Percentiles rank a stretch among this genome's conserved stretches.
phyloP scores from a whole-genome alignment of 2,888 invertebrate genomes.

The Brachyptera risi region DNA sequence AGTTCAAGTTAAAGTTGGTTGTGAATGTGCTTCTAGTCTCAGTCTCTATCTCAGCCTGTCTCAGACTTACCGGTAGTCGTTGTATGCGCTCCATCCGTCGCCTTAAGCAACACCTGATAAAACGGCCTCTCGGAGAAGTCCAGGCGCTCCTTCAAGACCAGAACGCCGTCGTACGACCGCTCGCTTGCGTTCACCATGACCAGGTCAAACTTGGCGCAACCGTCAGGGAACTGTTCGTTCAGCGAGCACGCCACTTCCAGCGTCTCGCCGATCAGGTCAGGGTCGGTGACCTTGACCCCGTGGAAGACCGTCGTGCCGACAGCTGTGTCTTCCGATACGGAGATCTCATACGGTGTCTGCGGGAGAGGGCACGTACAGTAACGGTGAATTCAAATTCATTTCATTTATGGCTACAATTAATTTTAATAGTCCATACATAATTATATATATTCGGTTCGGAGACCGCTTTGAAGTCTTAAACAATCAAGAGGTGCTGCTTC shows the following conservation, averaged over 20 bases:
- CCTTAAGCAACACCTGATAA: constrained; percentile 71
- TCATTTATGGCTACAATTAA: too few relatives aligned
- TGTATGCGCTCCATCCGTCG: constrained; percentile 49
- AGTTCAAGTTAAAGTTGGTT: too few relatives aligned
- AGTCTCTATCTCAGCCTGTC: too few relatives aligned
- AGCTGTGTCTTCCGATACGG: constrained; percentile 70
- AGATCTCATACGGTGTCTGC: constrained; percentile 75
- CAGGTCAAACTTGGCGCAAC: constrained; percentile 67
- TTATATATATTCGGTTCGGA: neutral
- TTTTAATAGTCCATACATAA: neutral
- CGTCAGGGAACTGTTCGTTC: constrained; percentile 60
- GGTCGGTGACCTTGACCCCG: constrained; percentile 70
- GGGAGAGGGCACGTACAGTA: too few relatives aligned
- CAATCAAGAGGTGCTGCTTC: neutral
- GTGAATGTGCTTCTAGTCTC: too few relatives aligned
- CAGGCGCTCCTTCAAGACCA: constrained; percentile 64
- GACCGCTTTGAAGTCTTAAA: too few relatives aligned
- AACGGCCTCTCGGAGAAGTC: constrained; percentile 75
- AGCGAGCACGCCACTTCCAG: constrained; percentile 67
- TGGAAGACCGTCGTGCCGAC: constrained; percentile 68
- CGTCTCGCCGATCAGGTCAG: constrained; percentile 74
- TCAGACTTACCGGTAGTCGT: neutral
- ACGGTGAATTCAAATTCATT: too few relatives aligned
- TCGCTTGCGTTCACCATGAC: constrained; percentile 59
- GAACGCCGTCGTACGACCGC: constrained; percentile 59